A percentile compares a stretch with the other conserved stretches of the same genome.
phyloP scores from a whole-genome alignment of 2,113 vertebrate species.

The Psettodes erumei region DNA sequence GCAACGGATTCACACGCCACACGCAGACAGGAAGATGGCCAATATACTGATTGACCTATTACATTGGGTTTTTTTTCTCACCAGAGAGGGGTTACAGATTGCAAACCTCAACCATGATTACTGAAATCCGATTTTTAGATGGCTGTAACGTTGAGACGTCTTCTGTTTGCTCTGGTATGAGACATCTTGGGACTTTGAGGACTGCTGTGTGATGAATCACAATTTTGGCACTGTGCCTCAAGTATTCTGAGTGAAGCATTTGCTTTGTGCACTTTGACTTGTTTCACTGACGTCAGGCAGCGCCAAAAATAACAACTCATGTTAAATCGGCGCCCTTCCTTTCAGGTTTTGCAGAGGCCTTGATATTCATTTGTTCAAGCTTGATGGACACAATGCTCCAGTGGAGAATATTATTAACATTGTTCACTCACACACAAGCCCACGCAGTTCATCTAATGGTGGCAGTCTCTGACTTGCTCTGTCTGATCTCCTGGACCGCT shows the following conservation, averaged over 20 bases:
- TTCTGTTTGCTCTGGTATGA: not conserved
- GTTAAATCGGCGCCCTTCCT: not conserved
- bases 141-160: not conserved
- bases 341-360: not conserved
- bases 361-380: conserved; percentile 12
- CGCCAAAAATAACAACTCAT: conserved; percentile 44
- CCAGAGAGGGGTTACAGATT: not conserved
- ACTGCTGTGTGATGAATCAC: conserved; percentile 34
- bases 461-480: conserved; percentile 47
- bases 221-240: conserved; percentile 14
- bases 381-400: not conserved
- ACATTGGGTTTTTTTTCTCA: not conserved
- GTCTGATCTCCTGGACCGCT: conserved; percentile 25
- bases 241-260: conserved; percentile 46
- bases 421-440: conserved; percentile 12
- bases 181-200: conserved; percentile 17
- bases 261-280: conserved; percentile 42
- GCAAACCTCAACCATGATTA: too few species aligned
- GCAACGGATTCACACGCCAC: conserved; percentile 5
- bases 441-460: conserved; percentile 37
- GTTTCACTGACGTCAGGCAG: conserved; percentile 26
- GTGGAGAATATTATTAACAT: not conserved
- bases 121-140: too few species aligned
- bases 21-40: not conserved
- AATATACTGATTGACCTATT: not conserved